phyloP scores from a whole-genome alignment of 1,140 invertebrate genomes.

The Pararge aegeria region DNA sequence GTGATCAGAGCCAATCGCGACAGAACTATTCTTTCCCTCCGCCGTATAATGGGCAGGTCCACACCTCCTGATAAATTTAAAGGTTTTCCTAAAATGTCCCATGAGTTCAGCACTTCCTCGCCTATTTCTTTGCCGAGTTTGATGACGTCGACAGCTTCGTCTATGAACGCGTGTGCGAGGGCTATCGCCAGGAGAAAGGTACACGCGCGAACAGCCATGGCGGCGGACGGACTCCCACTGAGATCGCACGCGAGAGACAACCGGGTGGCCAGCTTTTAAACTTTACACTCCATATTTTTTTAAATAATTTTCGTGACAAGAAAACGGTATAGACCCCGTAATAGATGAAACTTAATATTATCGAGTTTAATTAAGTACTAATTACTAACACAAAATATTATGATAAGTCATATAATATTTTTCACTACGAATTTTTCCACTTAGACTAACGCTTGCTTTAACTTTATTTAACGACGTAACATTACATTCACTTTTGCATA shows the following conservation, averaged over 20 bases:
- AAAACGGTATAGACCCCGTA: too few species aligned
- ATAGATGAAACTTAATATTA: too few species aligned
- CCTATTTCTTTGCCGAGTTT: slow-evolving; percentile 82
- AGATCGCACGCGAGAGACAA: slow-evolving; percentile 35
- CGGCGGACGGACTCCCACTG: slow-evolving; percentile 58
- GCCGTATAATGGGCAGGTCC: slow-evolving; percentile 80
- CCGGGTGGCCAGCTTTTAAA: slow-evolving; percentile 47
- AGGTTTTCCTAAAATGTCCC: slow-evolving; percentile 81
- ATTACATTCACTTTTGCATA: too few species aligned
- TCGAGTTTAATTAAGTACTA: too few species aligned
- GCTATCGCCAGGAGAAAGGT: slow-evolving; percentile 45
- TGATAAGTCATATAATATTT: too few species aligned
- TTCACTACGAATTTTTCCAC: too few species aligned
- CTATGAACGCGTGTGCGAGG: slow-evolving; percentile 65
- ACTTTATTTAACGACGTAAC: too few species aligned
- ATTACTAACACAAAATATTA: too few species aligned
- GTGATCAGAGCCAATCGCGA: slow-evolving; percentile 72
- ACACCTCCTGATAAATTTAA: slow-evolving; percentile 78
- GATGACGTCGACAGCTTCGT: slow-evolving; percentile 82
- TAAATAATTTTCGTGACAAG: too few species aligned
- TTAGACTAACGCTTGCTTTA: too few species aligned
- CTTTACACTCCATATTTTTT: slow-evolving; percentile 9
- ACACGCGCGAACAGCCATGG: slow-evolving; percentile 53
- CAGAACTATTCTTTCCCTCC: slow-evolving; percentile 80
- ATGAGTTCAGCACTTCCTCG: slow-evolving; percentile 81